Base-by-base conservation (phyloP, 2,797 vertebrate genomes). In the Acanthopagrus latus region DNA sequence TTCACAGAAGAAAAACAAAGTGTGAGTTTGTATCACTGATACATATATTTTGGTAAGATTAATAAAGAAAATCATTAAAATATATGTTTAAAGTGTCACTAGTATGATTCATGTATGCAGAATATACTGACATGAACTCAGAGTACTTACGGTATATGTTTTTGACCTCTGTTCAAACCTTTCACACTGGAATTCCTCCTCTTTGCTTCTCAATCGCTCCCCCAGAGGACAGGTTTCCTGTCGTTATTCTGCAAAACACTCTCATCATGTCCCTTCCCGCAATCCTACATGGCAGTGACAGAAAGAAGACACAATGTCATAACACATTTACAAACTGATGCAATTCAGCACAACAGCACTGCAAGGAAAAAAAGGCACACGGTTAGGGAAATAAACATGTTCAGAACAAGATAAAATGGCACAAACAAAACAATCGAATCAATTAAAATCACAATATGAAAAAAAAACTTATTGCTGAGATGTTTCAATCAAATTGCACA, bases 11-110 rank as follows among this genome's bases (percentile, higher is more conserved):
- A 65, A 79, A 85, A 83, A 84, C 25, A 74, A 83, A 67, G 89
- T 71, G 82, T 92, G 89, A 88, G 78, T 90, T 93, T 93, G 85
- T 91, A 87, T 78, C 60, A 79, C 55, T 89, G 83, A 86, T 81
- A 86, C 56, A 88, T 88, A 86, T 90, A 87, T 91, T 90, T 92
- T 85, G 82, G 21, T 91, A 91, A 89, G 60, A 83, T 89, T 76
- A 93, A 89, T 90, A 91, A 89, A 91, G 47, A 73, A 69, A 78
- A 23, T 18, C 4, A 51, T 74, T 80, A 7, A 79, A 80, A 78
- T 57, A 56, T 23, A 51, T 75, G 7, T 64, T 68, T 63, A 7
- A 62, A 54, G 27, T 71, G 77, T 73, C 20, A 66, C 29, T 43
- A 7, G 50, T 71, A n/a, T 67, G 3, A 75, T 83, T 84, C n/a